Evolutionary conservation across 2,888 invertebrate genomes (phyloP).

Genomic region (Eutolmus rufibarbis): DNA sequence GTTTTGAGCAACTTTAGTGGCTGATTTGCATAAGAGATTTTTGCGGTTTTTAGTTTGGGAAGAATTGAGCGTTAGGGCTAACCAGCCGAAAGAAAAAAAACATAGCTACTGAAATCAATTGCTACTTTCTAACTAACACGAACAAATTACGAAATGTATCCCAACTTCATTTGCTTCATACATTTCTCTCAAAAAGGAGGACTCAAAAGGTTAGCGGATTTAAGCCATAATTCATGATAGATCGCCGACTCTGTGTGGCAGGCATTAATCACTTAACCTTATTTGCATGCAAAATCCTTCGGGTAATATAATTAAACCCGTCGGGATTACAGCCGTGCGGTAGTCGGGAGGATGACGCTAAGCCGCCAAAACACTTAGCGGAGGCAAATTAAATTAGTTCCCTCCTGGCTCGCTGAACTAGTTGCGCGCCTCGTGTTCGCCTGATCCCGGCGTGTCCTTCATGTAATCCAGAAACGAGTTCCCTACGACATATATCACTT

Average conservation of each 20-base stretch:
- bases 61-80: neutral
- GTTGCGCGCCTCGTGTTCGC: neutral
- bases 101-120: neutral
- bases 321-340: neutral
- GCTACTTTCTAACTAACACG: neutral
- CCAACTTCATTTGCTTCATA: neutral
- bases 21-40: neutral
- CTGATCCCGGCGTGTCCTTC: neutral
- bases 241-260: conserved; percentile 6
- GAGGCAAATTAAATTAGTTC: conserved; percentile 20
- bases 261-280: conserved; percentile 7
- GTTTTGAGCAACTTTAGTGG: neutral
- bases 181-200: neutral
- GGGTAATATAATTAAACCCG: conserved; percentile 14
- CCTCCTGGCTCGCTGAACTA: conserved; percentile 22
- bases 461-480: conserved; percentile 21
- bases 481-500: conserved; percentile 18
- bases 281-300: conserved; percentile 15
- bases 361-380: conserved; percentile 7
- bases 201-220: neutral
- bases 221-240: neutral
- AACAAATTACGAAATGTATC: neutral
- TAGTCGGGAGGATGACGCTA: neutral
- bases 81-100: neutral
- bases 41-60: neutral